Evolutionary conservation across 2,113 vertebrate genomes (phyloP), one percentile per base, ranked within the genome.

Genomic region (human (Homo sapiens)): DNA sequence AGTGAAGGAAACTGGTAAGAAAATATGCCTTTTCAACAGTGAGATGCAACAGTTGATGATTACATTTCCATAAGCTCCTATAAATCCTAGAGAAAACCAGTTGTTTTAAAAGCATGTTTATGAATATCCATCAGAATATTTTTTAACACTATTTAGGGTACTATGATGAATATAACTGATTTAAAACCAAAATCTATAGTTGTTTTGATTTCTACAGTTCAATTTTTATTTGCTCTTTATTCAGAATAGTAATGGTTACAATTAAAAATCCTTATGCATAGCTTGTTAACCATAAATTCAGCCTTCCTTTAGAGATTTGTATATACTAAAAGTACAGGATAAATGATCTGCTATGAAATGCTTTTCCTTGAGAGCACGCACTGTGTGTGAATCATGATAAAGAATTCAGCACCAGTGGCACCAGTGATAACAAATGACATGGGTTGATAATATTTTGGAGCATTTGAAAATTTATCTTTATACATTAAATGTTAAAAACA

Each of bases 101-200:
- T 96, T 82, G 23, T 87, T 97, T 96, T 75, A 86, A 96, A 96
- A 96, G 38, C 86, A 97, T 93, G 82, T 93, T 97, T 43, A 95
- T 98, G 95, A 98, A 97, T 97, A 95, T 68, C 85, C 64, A 98
- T 93, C 18, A 73, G 91, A 93, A 87, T 94, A 45, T 97, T 95
- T 45, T 97, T 96, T 95, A 45, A 73, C 72, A 6, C 76, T 88
- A 75, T 79, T 96, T 96, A 91, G n/a, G 10, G 45, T 70, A 50
- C 59, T 40, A 18, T 80, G 48, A 92, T 93, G 52, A 86, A 91
- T 93, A 93, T 70, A 73, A 82, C 61, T 80, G 57, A 91, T 43
- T 97, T 96, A 91, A 90, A 90, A 45, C 27, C 50, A 75, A 97
- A 97, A 94, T 93, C 91, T 94, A 73, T 84, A 93, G 16, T 88